A percentile compares a stretch with the other conserved stretches of the same genome.
Evolutionary conservation across 2,888 invertebrate genomes (phyloP).

Genomic region (Pristionchus mayeri): DNA sequence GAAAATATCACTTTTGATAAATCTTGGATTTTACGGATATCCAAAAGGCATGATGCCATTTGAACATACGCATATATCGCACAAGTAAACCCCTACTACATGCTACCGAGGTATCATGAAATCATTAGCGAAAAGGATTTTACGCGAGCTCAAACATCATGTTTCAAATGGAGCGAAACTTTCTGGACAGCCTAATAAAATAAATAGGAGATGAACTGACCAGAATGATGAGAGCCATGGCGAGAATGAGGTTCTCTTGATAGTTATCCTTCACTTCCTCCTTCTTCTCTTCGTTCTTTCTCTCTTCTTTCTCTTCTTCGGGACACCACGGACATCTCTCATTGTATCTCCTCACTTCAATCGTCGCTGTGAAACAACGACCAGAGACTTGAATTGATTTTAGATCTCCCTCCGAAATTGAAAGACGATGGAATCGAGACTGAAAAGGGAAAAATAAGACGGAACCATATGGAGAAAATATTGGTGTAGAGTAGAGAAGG

Average conservation of each 20-base stretch:
- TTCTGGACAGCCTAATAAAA: no score
- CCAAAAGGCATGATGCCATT: no score
- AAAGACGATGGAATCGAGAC: constrained; percentile 24
- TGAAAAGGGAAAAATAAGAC: no score
- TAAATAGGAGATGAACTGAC: neutral
- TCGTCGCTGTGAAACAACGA: constrained; percentile 20
- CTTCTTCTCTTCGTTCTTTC: neutral
- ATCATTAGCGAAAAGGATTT: no score
- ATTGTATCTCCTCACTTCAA: neutral
- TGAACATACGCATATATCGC: no score
- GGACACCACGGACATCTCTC: constrained; percentile 11
- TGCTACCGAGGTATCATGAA: no score
- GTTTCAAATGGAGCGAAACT: no score
- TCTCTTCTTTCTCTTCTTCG: neutral
- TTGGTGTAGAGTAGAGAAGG: neutral
- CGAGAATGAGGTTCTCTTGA: neutral
- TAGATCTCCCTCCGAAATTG: neutral
- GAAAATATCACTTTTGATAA: no score
- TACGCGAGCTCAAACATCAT: no score
- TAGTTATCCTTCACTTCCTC: neutral
- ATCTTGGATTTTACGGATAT: no score
- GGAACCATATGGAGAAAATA: no score
- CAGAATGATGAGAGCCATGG: neutral
- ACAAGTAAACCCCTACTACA: no score
- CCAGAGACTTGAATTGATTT: neutral